Conservation (phyloP, 2,888 invertebrate species). For the Leptogaster cylindrica region DNA sequence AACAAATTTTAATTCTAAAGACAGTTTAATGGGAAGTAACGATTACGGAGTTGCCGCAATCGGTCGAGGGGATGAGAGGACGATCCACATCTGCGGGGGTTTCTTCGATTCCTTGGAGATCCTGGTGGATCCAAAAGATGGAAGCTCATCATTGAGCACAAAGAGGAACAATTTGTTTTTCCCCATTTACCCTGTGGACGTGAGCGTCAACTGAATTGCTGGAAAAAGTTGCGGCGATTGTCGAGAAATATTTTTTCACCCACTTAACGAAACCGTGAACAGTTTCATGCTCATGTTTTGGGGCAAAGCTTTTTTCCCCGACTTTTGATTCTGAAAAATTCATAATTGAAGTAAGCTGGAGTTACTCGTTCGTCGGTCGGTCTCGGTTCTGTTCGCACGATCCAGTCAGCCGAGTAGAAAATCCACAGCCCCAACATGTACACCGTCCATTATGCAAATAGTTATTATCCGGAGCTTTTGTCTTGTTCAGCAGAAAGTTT, state of each 20-base stretch:
- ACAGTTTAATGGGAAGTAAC: constrained; percentile 1
- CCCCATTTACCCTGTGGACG: not conserved
- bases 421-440: constrained; percentile 35
- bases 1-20: constrained; percentile 28
- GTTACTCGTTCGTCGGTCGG: too few relatives aligned
- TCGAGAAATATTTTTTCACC: constrained; percentile 31
- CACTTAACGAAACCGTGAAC: constrained; percentile 28
- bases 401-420: constrained; percentile 10
- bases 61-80: not conserved
- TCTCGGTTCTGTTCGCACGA: too few relatives aligned
- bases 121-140: too few relatives aligned
- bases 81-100: not conserved
- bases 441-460: constrained; percentile 45
- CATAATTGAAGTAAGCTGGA: too few relatives aligned
- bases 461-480: constrained; percentile 46
- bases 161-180: not conserved
- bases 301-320: constrained; percentile 8
- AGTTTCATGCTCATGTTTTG: not conserved
- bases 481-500: constrained; percentile 45
- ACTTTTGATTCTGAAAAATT: constrained; percentile 33
- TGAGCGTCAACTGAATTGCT: not conserved
- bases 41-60: not conserved
- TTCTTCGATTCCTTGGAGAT: too few relatives aligned
- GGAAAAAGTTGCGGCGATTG: constrained; percentile 11
- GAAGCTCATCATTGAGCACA: not conserved